Percentiles rank a stretch among this genome's conserved stretches.
Conservation (phyloP, 2,888 invertebrate species). For the Dysmachus trigonus region DNA sequence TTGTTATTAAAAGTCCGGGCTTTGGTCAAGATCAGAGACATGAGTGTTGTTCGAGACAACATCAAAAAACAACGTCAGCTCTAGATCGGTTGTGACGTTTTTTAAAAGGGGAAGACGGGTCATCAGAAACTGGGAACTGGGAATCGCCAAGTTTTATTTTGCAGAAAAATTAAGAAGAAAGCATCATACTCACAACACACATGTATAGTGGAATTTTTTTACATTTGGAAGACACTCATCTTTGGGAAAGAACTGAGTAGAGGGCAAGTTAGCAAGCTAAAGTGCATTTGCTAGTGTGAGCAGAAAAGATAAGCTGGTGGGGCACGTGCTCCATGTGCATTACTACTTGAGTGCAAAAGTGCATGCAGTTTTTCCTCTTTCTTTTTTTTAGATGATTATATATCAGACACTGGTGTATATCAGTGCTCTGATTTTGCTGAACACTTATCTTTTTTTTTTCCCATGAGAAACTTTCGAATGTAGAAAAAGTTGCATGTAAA, state of each 20-base stretch:
- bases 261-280: neutral
- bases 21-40: slow-evolving; percentile 29
- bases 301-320: neutral
- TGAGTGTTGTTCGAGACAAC: slow-evolving; percentile 13
- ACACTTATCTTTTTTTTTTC: neutral
- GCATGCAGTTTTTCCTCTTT: neutral
- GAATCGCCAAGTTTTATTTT: neutral
- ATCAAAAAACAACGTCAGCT: neutral
- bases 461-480: neutral
- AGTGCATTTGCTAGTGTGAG: neutral
- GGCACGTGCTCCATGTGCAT: neutral
- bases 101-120: slow-evolving; percentile 18
- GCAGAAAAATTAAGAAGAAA: neutral
- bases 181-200: neutral
- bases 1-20: slow-evolving; percentile 19
- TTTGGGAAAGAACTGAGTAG: neutral
- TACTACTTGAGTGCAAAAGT: neutral
- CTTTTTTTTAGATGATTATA: neutral
- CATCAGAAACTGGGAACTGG: slow-evolving; percentile 25
- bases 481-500: neutral
- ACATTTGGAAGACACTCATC: neutral
- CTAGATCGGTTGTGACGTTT: neutral
- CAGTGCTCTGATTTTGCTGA: neutral
- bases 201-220: neutral
- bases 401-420: neutral